Conservation (phyloP, 2,888 invertebrate species). For the Tipula unca region DNA sequence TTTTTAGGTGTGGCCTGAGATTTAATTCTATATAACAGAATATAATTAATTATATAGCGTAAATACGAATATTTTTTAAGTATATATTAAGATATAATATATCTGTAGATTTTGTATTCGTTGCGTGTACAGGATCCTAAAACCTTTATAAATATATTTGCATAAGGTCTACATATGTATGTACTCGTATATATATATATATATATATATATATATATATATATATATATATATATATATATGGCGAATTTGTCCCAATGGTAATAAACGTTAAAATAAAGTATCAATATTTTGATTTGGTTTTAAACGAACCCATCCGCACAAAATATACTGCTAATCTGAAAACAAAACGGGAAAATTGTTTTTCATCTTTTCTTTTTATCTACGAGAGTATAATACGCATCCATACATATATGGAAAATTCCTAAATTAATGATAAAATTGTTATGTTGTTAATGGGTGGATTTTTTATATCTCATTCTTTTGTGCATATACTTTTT, state of each 20-base stretch:
- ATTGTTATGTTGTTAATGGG: neutral
- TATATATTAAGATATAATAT: neutral
- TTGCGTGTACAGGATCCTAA: neutral
- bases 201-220: too few species aligned
- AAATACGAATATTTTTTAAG: neutral
- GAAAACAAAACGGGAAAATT: neutral
- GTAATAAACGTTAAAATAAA: neutral
- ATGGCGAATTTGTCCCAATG: neutral
- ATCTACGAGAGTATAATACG: too few species aligned
- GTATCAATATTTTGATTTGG: neutral
- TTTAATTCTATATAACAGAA: neutral
- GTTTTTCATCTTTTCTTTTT: too few species aligned
- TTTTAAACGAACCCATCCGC: neutral
- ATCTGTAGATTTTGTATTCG: neutral
- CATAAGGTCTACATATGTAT: neutral
- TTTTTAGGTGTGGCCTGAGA: neutral
- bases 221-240: too few species aligned
- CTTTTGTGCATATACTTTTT: neutral
- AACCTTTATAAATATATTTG: neutral
- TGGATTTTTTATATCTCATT: neutral
- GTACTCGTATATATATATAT: too few species aligned
- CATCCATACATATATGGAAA: neutral
- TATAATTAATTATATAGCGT: neutral
- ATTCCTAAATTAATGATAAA: neutral
- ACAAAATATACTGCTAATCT: neutral